Evolutionary conservation across 1,140 invertebrate genomes (phyloP), one percentile per base, ranked within the genome.

Genomic region (Lepidurus apus): DNA sequence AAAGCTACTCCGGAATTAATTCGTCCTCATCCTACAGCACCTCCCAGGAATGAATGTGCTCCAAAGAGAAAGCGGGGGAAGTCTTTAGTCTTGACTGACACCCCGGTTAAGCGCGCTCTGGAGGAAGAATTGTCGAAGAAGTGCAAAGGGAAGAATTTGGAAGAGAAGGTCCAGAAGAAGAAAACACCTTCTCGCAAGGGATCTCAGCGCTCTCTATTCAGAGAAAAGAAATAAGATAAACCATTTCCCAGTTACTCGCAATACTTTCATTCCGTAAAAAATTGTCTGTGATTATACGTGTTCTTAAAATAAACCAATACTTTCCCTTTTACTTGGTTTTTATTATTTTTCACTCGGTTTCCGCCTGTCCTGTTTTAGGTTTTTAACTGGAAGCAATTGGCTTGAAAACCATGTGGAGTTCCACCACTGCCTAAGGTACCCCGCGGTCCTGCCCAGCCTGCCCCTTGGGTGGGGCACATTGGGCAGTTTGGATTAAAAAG

Each of bases 101-200:
- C 74, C 34, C 74, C 42, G 42, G 74, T 42, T 10, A 75, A 75
- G 42, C 7, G 26, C 13, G 74, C 74, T n/a, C 17, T 75, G 26
- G 9, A 21, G 17, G 74, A 75, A 75, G 74, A 75, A 21, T 65
- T 65, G 47, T n/a, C 47, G 47, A 65, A 65, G 47, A 13, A 65
- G 47, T 21, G 4, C 1, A 65, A 65, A 13, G 1, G 13, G 11
- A 21, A 65, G 47, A 65, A 65, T 1, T 13, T 65, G 47, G 8
- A 65, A 13, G 47, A 9, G 11, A 65, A 65, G 21, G 47, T 13
- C 6, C 9, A 65, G 47, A 65, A 65, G 47, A 65, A 65, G 47
- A 65, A 65, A 21, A 65, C 47, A 21, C 9, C 47, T n/a, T 6
- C 47, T 65, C 7, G 13, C 8, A 65, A 65, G 47, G 21, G 47